phyloP scores from a whole-genome alignment of 2,888 invertebrate genomes.

The Acrocera orbiculus region DNA sequence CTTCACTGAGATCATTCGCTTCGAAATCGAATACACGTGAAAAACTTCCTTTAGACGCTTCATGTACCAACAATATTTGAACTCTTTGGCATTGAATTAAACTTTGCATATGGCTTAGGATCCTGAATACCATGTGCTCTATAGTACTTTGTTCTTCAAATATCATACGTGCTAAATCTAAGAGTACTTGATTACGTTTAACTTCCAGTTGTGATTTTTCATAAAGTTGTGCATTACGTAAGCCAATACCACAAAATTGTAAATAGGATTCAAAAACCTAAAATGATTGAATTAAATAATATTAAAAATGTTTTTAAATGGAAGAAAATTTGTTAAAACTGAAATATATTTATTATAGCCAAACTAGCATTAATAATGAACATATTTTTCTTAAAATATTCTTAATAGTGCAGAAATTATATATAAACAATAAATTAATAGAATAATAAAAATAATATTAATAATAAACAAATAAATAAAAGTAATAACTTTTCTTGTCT shows the following conservation, averaged over 20 bases:
- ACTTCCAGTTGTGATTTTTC: slow-evolving; percentile 90
- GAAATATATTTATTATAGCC: too few species aligned
- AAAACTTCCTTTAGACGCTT: slow-evolving; percentile 80
- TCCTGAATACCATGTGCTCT: slow-evolving; percentile 85
- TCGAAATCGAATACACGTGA: slow-evolving; percentile 88
- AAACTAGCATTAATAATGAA: too few species aligned
- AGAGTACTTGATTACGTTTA: slow-evolving; percentile 82
- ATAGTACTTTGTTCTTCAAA: slow-evolving; percentile 94
- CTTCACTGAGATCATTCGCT: slow-evolving; percentile 69
- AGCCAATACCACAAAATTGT: slow-evolving; percentile 90
- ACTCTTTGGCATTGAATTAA: slow-evolving; percentile 88
- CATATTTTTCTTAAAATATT: too few species aligned
- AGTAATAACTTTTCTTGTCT: too few species aligned
- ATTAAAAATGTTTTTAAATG: neutral
- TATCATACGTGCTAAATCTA: slow-evolving; percentile 89
- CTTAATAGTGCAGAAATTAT: too few species aligned
- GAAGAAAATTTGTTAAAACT: too few species aligned
- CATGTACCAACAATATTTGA: slow-evolving; percentile 82
- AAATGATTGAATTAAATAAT: neutral
- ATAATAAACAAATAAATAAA: too few species aligned
- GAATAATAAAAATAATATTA: too few species aligned
- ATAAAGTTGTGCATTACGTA: slow-evolving; percentile 89
- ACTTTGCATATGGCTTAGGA: slow-evolving; percentile 84
- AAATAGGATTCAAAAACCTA: slow-evolving; percentile 81
- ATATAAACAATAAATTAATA: too few species aligned